Evolutionary conservation across 2,797 vertebrate species (phyloP).

Genomic region (Euphonia xanthogaster): DNA sequence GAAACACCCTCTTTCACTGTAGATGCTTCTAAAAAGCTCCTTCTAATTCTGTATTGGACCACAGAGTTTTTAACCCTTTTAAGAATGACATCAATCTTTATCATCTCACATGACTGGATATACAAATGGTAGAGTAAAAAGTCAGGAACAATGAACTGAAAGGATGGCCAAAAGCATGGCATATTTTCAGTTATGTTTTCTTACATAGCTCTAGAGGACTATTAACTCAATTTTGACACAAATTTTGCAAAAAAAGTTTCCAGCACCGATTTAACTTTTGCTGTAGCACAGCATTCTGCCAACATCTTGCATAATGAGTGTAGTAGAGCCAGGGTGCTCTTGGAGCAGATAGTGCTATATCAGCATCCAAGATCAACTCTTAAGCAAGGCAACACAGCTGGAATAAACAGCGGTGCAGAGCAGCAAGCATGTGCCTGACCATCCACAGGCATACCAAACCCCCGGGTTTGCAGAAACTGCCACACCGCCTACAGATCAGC

Average conservation of each 20-base stretch:
- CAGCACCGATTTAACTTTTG: not conserved
- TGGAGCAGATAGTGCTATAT: not conserved
- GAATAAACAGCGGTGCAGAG: not conserved
- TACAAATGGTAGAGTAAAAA: not conserved
- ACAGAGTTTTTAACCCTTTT: not conserved
- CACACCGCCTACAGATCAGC: not conserved
- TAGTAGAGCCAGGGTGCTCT: not conserved
- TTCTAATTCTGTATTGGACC: not conserved
- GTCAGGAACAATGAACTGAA: not conserved
- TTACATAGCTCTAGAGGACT: not conserved
- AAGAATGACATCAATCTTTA: not conserved
- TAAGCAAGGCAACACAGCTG: not conserved
- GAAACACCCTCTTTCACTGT: not conserved
- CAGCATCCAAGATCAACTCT: not conserved
- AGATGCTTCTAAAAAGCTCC: not conserved
- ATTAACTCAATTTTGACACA: not conserved
- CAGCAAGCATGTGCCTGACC: fast-evolving
- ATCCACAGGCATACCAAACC: not conserved
- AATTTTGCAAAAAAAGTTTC: not conserved
- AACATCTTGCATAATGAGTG: not conserved
- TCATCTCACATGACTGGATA: not conserved
- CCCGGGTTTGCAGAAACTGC: not conserved
- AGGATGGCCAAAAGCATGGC: not conserved
- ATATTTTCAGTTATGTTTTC: not conserved
- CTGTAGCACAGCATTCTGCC: not conserved